phyloP scores from a whole-genome alignment of 2,113 vertebrate genomes.

The Neolamprologus sp. region DNA sequence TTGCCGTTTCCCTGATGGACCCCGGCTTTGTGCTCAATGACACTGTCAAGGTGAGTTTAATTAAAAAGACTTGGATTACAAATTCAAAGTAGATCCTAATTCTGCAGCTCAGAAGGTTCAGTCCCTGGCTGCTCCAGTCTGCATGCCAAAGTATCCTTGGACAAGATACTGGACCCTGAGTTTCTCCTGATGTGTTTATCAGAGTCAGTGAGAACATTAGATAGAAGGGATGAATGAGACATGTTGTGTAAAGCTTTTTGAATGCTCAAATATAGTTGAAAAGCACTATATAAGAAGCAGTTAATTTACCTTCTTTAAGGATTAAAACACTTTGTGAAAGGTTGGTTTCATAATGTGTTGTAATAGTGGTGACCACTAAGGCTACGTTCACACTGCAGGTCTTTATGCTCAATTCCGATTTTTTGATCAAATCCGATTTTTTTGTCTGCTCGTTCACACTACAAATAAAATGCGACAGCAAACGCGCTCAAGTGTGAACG shows the following conservation, averaged over 20 bases:
- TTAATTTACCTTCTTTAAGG: background rate
- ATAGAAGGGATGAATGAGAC: background rate
- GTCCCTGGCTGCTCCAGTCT: background rate
- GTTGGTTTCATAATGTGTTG: background rate
- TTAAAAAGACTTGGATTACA: background rate
- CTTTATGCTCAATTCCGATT: accelerated
- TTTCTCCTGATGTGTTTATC: background rate
- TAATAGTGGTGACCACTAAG: background rate
- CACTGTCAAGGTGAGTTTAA: conserved; percentile 32
- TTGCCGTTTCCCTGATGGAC: conserved; percentile 89
- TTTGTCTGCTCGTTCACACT: too few species aligned
- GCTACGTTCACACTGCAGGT: too few species aligned
- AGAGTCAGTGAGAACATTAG: background rate
- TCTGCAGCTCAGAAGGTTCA: background rate
- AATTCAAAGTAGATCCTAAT: background rate
- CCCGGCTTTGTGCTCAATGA: conserved; percentile 83
- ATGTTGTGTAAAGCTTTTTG: background rate
- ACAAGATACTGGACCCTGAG: background rate
- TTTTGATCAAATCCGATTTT: accelerated
- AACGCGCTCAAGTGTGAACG: too few species aligned
- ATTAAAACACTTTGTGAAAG: background rate
- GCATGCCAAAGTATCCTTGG: background rate
- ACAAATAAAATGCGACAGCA: accelerated
- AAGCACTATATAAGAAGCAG: background rate
- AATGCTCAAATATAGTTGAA: background rate